Conservation (phyloP, 1,140 invertebrate species). For the Rhyzopertha dominica region DNA sequence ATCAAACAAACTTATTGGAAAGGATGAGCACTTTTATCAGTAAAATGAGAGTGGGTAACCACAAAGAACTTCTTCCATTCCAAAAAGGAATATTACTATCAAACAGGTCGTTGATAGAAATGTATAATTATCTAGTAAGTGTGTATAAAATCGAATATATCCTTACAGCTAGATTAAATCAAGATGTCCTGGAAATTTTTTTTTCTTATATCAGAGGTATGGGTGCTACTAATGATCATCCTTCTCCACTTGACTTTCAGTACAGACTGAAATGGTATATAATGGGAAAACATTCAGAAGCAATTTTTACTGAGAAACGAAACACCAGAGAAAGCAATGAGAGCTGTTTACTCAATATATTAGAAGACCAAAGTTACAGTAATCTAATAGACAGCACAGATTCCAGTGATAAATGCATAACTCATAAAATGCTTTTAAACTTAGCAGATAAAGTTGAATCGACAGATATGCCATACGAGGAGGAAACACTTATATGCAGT, state of each 20-base stretch:
- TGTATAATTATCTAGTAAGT: no score
- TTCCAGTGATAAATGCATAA: no score
- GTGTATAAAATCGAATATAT: no score
- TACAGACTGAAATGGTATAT: slow-evolving; percentile 26
- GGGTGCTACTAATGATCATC: slow-evolving; percentile 29
- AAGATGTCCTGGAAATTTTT: slow-evolving; percentile 31
- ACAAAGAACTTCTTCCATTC: slow-evolving; percentile 10
- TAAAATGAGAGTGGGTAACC: slow-evolving; percentile 13
- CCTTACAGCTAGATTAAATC: slow-evolving; percentile 23
- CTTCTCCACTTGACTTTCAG: slow-evolving; percentile 22
- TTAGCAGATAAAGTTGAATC: no score
- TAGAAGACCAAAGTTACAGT: no score
- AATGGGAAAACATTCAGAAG: slow-evolving; percentile 24
- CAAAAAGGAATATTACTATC: slow-evolving; percentile 14
- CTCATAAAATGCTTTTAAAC: no score
- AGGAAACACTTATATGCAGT: no score
- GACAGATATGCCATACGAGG: no score
- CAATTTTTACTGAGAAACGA: slow-evolving; percentile 23
- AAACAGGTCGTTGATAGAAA: no score
- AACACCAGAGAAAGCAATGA: slow-evolving; percentile 15
- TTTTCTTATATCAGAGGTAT: slow-evolving; percentile 30
- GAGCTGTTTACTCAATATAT: not conserved
- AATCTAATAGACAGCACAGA: no score
- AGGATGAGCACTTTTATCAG: slow-evolving; percentile 1
- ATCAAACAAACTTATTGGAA: slow-evolving; percentile 9